These are phyloP conservation scores for Drepana arcuata DNA, from an alignment of 1,140 invertebrate genomes.

Conservation along the genomic window DNA sequence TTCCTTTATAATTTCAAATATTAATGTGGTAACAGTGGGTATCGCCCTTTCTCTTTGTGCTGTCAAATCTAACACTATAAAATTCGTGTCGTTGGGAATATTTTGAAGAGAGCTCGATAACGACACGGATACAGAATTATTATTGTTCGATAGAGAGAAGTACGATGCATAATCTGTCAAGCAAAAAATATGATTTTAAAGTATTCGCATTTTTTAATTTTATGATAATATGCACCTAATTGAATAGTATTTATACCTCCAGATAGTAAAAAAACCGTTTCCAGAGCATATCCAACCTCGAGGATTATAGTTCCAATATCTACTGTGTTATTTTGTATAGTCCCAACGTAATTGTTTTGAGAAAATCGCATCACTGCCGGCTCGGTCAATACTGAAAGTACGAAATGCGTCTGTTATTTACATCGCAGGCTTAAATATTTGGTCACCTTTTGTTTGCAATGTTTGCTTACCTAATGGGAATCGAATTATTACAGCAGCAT, in stretches of 20 bases:
- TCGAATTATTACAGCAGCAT: constrained; percentile 25
- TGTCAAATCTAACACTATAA: constrained; percentile 31
- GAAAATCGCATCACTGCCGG: constrained; percentile 25
- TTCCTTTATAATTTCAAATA: no score
- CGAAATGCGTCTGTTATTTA: constrained; percentile 1
- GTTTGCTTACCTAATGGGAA: constrained; percentile 37
- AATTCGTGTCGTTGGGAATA: no score
- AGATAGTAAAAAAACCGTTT: constrained; percentile 19
- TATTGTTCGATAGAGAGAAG: constrained; percentile 16
- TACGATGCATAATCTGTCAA: constrained; percentile 25
- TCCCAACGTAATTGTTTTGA: constrained; percentile 28
- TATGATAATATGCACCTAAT: no score
- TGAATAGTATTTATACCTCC: constrained; percentile 23
- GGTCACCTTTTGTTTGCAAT: no score
- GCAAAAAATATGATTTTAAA: neutral
- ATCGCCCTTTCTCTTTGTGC: constrained; percentile 28
- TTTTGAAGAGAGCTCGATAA: no score
- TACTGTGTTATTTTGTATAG: constrained; percentile 19
- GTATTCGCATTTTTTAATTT: neutral
- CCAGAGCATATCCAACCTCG: constrained; percentile 16
- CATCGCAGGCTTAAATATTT: no score
- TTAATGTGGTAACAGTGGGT: constrained; percentile 18
- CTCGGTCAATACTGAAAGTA: constrained; percentile 34
- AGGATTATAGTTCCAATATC: constrained; percentile 23
- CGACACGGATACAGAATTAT: constrained; percentile 20